Conservation (phyloP, 2,797 vertebrate genomes). For the Neopelma chrysocephalum region DNA sequence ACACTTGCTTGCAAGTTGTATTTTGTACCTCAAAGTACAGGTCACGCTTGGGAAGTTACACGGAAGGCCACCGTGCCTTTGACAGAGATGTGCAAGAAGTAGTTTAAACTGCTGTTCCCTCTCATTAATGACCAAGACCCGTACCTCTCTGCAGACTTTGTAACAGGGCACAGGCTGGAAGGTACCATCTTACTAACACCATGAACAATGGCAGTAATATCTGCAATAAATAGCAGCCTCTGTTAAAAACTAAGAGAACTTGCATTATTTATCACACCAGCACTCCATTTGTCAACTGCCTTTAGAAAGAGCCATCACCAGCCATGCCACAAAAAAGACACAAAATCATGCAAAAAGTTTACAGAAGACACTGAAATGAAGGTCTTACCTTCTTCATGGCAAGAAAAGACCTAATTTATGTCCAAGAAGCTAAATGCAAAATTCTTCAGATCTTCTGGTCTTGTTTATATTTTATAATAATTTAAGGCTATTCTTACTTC, state of each 20-base stretch:
- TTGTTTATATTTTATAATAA: background rate
- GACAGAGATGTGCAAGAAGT: background rate
- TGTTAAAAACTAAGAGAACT: background rate
- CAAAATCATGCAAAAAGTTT: background rate
- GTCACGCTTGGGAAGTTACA: background rate
- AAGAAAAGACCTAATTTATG: background rate
- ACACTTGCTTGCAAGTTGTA: background rate
- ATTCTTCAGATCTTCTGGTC: background rate
- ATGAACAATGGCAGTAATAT: background rate
- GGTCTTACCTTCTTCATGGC: background rate
- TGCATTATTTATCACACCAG: background rate
- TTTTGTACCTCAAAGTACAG: background rate
- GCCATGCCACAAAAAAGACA: background rate
- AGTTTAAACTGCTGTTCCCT: background rate
- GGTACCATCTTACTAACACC: background rate
- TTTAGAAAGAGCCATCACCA: background rate
- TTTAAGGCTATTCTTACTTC: background rate
- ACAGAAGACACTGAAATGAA: background rate
- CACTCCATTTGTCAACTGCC: background rate
- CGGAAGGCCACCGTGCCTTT: background rate
- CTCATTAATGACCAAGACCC: background rate
- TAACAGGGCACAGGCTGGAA: background rate
- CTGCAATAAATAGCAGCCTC: background rate
- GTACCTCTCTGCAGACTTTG: background rate
- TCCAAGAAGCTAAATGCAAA: background rate